Evolutionary conservation across 2,113 vertebrate species (phyloP).

Genomic region (Tragulus kanchil): DNA sequence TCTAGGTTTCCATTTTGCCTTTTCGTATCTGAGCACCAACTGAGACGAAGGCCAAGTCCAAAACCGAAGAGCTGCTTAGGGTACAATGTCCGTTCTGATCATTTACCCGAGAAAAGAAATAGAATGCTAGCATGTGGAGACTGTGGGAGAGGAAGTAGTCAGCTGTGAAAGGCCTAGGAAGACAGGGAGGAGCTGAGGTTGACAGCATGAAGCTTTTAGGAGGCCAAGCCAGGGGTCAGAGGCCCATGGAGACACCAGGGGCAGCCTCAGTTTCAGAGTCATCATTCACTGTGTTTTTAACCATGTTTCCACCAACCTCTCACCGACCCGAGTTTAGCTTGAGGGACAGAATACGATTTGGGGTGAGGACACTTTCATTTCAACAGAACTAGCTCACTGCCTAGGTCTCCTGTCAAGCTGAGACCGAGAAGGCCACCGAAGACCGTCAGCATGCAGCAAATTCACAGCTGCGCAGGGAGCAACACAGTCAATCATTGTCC

Average conservation of each 20-base stretch:
- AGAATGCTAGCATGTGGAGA: neutral
- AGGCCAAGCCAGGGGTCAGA: neutral
- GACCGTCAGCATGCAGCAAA: slow-evolving; percentile 51
- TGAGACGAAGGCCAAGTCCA: neutral
- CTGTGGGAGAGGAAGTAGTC: neutral
- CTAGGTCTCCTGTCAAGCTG: slow-evolving; percentile 67
- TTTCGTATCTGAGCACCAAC: neutral
- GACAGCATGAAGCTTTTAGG: neutral
- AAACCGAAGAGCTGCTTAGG: neutral
- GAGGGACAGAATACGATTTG: slow-evolving; percentile 51
- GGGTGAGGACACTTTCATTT: slow-evolving; percentile 69
- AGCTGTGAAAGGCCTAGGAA: neutral
- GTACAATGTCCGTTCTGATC: neutral
- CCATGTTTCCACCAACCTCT: slow-evolving; percentile 3
- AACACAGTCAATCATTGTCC: slow-evolving; percentile 82
- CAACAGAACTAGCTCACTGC: slow-evolving; percentile 47
- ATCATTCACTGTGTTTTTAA: neutral
- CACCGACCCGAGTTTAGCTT: neutral
- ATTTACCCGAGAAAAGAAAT: neutral
- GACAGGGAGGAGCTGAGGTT: neutral
- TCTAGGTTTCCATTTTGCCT: neutral
- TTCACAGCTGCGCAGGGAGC: slow-evolving; percentile 80
- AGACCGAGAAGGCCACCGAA: slow-evolving; percentile 74
- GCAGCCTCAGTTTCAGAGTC: neutral
- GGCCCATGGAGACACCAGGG: neutral